These are phyloP conservation scores for Dendrolimus kikuchii DNA, from an alignment of 1,140 invertebrate genomes.

Conservation along the genomic window DNA sequence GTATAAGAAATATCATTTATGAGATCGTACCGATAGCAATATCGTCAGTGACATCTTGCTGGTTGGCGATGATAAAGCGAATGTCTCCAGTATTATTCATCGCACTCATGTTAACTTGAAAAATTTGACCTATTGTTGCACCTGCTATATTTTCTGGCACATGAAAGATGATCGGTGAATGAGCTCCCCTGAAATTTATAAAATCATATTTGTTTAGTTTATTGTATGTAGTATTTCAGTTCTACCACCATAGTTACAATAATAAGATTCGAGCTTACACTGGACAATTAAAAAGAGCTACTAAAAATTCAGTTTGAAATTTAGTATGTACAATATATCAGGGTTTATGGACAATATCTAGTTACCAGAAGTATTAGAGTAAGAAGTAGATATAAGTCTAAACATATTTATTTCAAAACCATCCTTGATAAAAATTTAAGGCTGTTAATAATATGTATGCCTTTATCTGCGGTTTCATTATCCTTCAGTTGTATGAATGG, in stretches of 20 bases:
- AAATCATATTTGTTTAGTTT: background rate
- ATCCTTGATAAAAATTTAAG: no score
- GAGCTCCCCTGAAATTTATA: constrained; percentile 73
- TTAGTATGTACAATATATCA: no score
- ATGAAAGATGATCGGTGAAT: constrained; percentile 80
- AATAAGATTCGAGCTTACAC: no score
- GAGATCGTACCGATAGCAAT: constrained; percentile 78
- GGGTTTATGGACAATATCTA: no score
- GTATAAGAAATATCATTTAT: background rate
- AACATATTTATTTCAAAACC: no score
- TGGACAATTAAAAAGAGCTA: constrained; percentile 12
- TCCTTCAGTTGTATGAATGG: no score
- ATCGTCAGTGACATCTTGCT: constrained; percentile 82
- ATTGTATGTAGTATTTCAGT: background rate
- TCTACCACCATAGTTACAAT: no score
- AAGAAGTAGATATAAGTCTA: no score
- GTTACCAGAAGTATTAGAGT: no score
- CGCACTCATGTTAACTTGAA: constrained; percentile 74
- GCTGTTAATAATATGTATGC: no score
- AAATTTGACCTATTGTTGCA: constrained; percentile 82
- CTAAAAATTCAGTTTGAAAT: constrained; percentile 9
- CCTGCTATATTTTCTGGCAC: constrained; percentile 85
- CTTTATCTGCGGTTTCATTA: no score
- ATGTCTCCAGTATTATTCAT: constrained; percentile 64
- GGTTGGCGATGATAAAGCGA: constrained; percentile 84